Evolutionary conservation across 2,888 invertebrate species (phyloP), one percentile per base, ranked within the genome.

Genomic region (Plagiodera versicolora): DNA sequence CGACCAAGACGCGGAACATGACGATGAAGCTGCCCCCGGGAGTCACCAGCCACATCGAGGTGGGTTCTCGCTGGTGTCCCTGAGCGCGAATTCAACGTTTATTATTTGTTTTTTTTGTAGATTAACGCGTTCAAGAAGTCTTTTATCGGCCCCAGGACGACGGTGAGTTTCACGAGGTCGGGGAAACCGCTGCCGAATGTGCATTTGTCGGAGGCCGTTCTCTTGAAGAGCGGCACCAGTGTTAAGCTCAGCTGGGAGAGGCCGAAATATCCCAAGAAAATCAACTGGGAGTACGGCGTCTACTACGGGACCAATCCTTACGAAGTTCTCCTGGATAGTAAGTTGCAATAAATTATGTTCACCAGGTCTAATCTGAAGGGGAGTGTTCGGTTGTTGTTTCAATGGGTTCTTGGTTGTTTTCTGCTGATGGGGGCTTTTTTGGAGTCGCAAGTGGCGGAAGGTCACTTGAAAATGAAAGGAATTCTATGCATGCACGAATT

Each of bases 191-290:
- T 86, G 61, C 87, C 86, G 5, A 71, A 76, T 0, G 76, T 88
- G 0, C 60, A 71, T 1, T 81, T 81, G 55, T 70, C 87, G 9
- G 80, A 83, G 5, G 84, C 83, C 0, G 79, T 79, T 10, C 70
- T 86, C 10, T 69, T 84, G 0, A 85, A 85, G 72, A 81, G 83
- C 45, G 84, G 86, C 0, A 88, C 87, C 0, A 79, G 86, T 0
- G 88, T 90, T 0, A 84, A 85, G 66, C 72, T 93, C 14, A 80
- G 79, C 8, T 93, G 93, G 92, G 80, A 83, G 11, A 82, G 84
- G 8, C 88, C 90, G 0, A 82, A 82, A 18, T 83, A 83, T 39
- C 79, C 81, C 0, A 79, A 84, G n/a, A 87, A 83, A 64, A 76
- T 81, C 6, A 81, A 81, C 47, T 87, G 86, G 86, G 70, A 81